A percentile compares a stretch with the other conserved stretches of the same genome.
phyloP scores from a whole-genome alignment of 2,888 invertebrate genomes.

The Chymomyza amoena region DNA sequence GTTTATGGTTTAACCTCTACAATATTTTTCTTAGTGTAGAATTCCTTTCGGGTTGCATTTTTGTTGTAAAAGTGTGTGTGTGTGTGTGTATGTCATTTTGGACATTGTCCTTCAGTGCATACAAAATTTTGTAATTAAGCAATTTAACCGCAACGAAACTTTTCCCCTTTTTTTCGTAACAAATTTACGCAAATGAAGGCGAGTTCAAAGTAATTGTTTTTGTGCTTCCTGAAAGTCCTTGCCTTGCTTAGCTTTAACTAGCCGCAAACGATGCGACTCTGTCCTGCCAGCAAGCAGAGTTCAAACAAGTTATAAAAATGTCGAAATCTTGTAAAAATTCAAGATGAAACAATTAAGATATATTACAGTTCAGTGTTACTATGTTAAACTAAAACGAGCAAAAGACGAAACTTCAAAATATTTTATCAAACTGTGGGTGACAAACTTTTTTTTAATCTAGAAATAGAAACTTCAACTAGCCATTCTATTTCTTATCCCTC shows the following conservation, averaged over 20 bases:
- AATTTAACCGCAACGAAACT: conserved; percentile 66
- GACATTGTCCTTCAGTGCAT: conserved; percentile 25
- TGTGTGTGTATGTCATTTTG: conserved; percentile 10
- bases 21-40: background rate
- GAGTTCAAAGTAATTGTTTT: conserved; percentile 46
- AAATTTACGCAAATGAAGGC: conserved; percentile 67
- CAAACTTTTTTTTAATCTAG: too few species aligned
- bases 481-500: too few species aligned
- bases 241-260: background rate
- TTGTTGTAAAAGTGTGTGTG: conserved; percentile 16
- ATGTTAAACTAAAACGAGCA: too few species aligned
- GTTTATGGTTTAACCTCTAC: background rate
- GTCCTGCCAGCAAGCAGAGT: too few species aligned
- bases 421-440: too few species aligned
- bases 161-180: conserved; percentile 10
- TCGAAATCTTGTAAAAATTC: too few species aligned
- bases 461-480: too few species aligned
- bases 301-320: too few species aligned
- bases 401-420: too few species aligned
- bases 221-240: background rate
- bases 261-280: too few species aligned
- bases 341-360: too few species aligned
- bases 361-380: too few species aligned
- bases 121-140: conserved; percentile 76
- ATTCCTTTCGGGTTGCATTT: background rate